phyloP scores from a whole-genome alignment of 2,888 invertebrate genomes.

The Podotricha telesiphe region DNA sequence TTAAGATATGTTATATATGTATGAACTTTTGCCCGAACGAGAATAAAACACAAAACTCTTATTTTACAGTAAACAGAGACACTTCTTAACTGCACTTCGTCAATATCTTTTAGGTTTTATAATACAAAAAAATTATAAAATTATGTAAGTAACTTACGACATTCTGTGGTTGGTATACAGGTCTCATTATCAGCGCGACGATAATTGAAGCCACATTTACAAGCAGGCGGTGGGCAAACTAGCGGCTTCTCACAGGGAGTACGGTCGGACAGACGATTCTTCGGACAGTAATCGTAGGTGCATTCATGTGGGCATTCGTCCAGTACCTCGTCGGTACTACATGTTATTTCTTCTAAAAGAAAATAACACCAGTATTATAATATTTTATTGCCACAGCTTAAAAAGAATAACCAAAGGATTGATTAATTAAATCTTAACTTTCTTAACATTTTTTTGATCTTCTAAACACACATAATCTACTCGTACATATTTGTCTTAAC shows the following conservation, averaged over 20 bases:
- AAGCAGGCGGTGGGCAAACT: slow-evolving; percentile 51
- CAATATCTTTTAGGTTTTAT: too few relatives aligned
- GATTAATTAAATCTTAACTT: too few relatives aligned
- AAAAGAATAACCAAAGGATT: too few relatives aligned
- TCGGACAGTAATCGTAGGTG: slow-evolving; percentile 55
- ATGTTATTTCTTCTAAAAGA: slow-evolving; percentile 41
- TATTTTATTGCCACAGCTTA: too few relatives aligned
- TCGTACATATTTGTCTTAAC: too few relatives aligned
- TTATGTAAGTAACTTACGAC: slow-evolving; percentile 49
- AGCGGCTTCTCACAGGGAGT: slow-evolving; percentile 46
- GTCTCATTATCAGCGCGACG: slow-evolving; percentile 54
- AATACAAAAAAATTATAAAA: not conserved
- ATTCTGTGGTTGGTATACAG: slow-evolving; percentile 51
- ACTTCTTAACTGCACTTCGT: too few relatives aligned
- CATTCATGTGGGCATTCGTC: slow-evolving; percentile 54
- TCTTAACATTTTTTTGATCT: too few relatives aligned
- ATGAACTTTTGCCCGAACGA: too few relatives aligned
- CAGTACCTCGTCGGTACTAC: slow-evolving; percentile 50
- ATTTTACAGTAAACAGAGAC: too few relatives aligned
- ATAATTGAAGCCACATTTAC: slow-evolving; percentile 59
- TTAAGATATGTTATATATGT: too few relatives aligned
- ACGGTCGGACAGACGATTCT: slow-evolving; percentile 40
- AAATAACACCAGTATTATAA: not conserved
- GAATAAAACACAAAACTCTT: too few relatives aligned
- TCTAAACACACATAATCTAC: too few relatives aligned